Evolutionary conservation across 2,113 vertebrate species (phyloP).

Genomic region (Calidris pygmaea): DNA sequence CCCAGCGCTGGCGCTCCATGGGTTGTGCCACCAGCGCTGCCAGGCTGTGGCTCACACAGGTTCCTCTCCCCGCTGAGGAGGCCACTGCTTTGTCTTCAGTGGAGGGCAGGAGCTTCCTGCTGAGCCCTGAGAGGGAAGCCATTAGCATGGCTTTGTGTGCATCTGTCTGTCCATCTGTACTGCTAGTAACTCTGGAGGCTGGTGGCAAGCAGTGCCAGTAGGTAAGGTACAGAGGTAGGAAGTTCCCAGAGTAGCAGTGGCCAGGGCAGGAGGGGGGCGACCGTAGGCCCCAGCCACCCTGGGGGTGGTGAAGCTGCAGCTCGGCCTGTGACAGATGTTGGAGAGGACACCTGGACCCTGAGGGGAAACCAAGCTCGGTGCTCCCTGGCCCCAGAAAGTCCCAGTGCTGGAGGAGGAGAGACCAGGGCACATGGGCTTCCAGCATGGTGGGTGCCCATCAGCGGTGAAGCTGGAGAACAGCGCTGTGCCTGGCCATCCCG

Average conservation of each 20-base stretch:
- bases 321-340: background rate
- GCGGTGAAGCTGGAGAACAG: fast-evolving
- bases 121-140: background rate
- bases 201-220: background rate
- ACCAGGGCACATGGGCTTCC: background rate
- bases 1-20: too few species aligned
- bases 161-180: background rate
- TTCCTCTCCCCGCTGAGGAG: background rate
- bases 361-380: background rate
- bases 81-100: background rate
- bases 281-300: background rate
- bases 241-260: background rate
- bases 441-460: background rate
- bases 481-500: background rate
- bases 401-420: background rate
- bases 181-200: background rate
- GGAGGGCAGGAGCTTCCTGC: background rate
- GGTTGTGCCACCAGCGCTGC: fast-evolving
- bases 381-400: background rate
- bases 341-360: background rate
- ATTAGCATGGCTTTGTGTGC: background rate
- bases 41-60: background rate
- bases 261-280: background rate
- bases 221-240: too few species aligned
- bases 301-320: background rate